Evolutionary conservation across 2,113 vertebrate species (phyloP).

Genomic region (Pungitius pungitius): DNA sequence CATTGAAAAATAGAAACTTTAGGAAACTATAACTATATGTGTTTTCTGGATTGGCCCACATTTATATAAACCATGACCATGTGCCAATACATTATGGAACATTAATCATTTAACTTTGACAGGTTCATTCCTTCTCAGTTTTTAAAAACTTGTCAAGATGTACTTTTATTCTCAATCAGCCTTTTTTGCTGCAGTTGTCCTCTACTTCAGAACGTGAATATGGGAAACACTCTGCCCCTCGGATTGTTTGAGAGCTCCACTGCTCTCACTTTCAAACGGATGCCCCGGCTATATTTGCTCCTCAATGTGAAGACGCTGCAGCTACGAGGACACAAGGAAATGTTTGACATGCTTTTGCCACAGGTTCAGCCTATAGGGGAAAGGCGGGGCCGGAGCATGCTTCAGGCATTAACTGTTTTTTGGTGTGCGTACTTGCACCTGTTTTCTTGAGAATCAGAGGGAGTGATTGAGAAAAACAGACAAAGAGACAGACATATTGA

Average conservation of each 20-base stretch:
- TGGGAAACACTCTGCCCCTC: neutral
- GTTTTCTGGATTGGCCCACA: neutral
- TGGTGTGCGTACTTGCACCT: constrained; percentile 66
- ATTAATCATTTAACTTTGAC: constrained; percentile 10
- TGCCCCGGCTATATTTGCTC: constrained; percentile 63
- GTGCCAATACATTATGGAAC: neutral
- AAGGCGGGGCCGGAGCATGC: constrained; percentile 36
- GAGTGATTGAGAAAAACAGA: constrained; percentile 28
- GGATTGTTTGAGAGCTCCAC: constrained; percentile 27
- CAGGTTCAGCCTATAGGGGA: constrained; percentile 56
- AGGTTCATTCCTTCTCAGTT: neutral
- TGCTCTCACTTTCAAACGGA: constrained; percentile 52
- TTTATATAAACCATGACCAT: neutral
- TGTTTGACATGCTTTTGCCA: constrained; percentile 72
- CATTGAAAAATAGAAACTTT: neutral
- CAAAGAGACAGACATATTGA: constrained; percentile 20
- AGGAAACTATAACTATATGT: neutral
- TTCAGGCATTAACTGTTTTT: constrained; percentile 27
- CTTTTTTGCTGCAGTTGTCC: constrained; percentile 1
- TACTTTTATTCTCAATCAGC: neutral
- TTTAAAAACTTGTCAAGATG: neutral
- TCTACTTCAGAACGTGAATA: neutral
- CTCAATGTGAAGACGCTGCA: constrained; percentile 59
- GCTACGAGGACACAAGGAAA: constrained; percentile 66
- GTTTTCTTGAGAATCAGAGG: constrained; percentile 60